phyloP scores from a whole-genome alignment of 1,140 invertebrate genomes.

The Nautilus pompilius region DNA sequence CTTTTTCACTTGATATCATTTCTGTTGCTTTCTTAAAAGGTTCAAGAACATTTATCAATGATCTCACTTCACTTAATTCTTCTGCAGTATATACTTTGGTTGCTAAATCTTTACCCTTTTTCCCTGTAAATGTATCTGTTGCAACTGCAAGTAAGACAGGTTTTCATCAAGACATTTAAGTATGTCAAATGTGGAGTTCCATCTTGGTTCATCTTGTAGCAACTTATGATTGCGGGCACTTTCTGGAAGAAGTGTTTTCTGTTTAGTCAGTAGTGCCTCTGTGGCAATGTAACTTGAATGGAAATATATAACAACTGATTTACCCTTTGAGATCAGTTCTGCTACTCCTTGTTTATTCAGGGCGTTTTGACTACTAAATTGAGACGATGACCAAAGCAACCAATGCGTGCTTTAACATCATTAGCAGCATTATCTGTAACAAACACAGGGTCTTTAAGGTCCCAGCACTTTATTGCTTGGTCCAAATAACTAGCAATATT shows the following conservation, averaged over 20 bases:
- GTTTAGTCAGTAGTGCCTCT: slow-evolving; percentile 5
- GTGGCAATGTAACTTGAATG: slow-evolving; percentile 6
- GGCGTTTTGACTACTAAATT: slow-evolving; percentile 10
- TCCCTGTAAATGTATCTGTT: no score
- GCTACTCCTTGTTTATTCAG: neutral
- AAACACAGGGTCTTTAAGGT: neutral
- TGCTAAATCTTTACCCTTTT: no score
- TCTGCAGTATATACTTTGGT: neutral
- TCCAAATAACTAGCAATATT: slow-evolving; percentile 1
- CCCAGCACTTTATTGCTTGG: neutral
- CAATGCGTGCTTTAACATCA: slow-evolving; percentile 8
- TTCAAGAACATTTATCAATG: neutral
- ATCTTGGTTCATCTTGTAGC: slow-evolving; percentile 1
- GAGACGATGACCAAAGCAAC: slow-evolving; percentile 8
- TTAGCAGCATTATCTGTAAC: slow-evolving; percentile 14
- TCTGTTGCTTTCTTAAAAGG: slow-evolving; percentile 1
- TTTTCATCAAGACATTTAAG: no score
- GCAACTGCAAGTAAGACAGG: no score
- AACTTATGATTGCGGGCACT: no score
- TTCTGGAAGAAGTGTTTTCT: neutral
- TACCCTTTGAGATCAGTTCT: neutral
- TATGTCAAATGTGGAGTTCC: neutral
- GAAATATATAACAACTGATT: slow-evolving; percentile 5
- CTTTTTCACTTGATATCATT: neutral
- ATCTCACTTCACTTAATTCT: neutral